Percentiles rank a stretch among this genome's conserved stretches.
Conservation (phyloP, 2,113 vertebrate genomes). For the Eleginops maclovinus region DNA sequence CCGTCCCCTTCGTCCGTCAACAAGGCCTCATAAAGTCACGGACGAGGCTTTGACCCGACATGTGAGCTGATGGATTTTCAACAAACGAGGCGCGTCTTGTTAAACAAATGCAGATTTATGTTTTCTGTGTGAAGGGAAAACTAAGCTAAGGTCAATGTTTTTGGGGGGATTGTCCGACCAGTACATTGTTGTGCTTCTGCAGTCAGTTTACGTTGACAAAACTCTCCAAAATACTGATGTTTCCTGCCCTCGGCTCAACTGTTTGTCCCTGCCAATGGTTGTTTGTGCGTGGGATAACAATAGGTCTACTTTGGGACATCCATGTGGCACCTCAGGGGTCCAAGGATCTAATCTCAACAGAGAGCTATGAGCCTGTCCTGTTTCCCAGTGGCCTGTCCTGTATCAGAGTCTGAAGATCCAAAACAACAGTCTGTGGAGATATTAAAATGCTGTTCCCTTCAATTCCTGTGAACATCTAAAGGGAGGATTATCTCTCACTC, state of each 20-base stretch:
- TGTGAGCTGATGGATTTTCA: conserved; percentile 34
- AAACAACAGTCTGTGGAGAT: conserved; percentile 40
- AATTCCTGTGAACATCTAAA: conserved; percentile 24
- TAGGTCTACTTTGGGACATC: not conserved
- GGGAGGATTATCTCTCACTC: conserved; percentile 9
- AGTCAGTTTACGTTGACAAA: conserved; percentile 22
- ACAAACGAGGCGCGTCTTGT: not conserved
- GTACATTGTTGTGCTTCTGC: conserved; percentile 2
- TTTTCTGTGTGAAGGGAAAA: not conserved
- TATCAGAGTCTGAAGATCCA: conserved; percentile 22
- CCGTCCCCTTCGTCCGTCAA: conserved; percentile 27
- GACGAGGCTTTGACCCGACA: not conserved
- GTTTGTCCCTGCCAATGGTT: not conserved
- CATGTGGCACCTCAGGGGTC: conserved; percentile 34
- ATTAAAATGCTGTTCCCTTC: conserved; percentile 19
- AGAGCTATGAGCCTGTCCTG: conserved; percentile 52
- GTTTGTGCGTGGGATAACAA: conserved; percentile 17
- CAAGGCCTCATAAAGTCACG: not conserved
- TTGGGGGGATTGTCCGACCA: not conserved
- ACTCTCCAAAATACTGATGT: conserved; percentile 5
- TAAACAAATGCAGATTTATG: conserved; percentile 40
- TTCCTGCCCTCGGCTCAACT: conserved; percentile 9
- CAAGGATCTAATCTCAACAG: conserved; percentile 43
- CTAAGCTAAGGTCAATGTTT: not conserved
- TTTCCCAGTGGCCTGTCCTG: conserved; percentile 24